phyloP scores from a whole-genome alignment of 2,113 vertebrate genomes.

The Apeltes quadracus region DNA sequence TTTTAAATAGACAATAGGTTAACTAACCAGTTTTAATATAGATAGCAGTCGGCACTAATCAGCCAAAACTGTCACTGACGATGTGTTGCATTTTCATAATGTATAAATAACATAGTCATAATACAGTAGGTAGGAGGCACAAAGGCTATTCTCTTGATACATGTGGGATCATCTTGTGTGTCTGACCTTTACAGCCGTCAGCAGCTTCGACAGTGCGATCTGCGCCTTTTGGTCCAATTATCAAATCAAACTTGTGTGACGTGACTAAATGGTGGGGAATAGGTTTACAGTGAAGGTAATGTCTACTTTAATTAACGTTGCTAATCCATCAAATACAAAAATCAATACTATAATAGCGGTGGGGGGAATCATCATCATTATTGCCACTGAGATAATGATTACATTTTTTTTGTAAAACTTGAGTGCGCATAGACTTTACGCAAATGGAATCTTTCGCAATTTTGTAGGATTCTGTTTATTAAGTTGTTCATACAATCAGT shows the following conservation, averaged over 20 bases:
- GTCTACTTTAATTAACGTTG: constrained; percentile 17
- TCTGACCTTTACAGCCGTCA: constrained; percentile 38
- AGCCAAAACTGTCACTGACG: background rate
- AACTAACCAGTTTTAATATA: background rate
- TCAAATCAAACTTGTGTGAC: constrained; percentile 39
- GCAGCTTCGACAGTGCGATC: constrained; percentile 15
- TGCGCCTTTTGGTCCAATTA: constrained; percentile 32
- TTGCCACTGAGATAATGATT: background rate
- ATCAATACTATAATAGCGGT: background rate
- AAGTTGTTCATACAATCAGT: constrained; percentile 33
- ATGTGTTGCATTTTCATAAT: background rate
- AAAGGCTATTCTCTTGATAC: constrained; percentile 9
- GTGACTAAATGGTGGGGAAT: constrained; percentile 9
- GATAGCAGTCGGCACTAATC: background rate
- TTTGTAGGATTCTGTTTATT: constrained; percentile 20
- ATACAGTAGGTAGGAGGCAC: constrained; percentile 1
- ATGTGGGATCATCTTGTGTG: background rate
- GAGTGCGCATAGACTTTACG: background rate
- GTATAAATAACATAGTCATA: background rate
- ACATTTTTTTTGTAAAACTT: background rate
- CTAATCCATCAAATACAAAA: background rate
- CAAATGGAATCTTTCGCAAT: background rate
- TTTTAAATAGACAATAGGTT: background rate
- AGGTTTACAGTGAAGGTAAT: constrained; percentile 20
- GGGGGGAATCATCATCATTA: background rate